Percentiles rank a stretch among this genome's conserved stretches.
phyloP scores from a whole-genome alignment of 2,113 vertebrate species.

The Phaethornis superciliosus region DNA sequence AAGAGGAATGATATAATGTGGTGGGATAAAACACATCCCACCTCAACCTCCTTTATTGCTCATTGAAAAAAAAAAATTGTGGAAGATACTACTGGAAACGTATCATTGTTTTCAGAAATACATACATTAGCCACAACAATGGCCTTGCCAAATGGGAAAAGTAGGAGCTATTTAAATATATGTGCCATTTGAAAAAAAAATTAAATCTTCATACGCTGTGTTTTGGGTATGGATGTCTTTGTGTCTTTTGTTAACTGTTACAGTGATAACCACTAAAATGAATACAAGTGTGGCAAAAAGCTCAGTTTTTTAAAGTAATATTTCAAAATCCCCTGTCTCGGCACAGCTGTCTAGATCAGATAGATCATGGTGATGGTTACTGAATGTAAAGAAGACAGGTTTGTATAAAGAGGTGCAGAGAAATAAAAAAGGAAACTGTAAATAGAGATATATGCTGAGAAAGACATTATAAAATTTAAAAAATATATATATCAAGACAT shows the following conservation, averaged over 20 bases:
- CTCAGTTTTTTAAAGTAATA: slow-evolving; percentile 40
- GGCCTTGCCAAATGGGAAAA: slow-evolving; percentile 81
- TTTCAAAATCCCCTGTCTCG: slow-evolving; percentile 31
- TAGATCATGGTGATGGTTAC: slow-evolving; percentile 19
- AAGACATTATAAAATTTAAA: background rate
- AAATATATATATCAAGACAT: background rate
- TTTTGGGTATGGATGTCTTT: slow-evolving; percentile 66
- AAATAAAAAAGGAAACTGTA: slow-evolving; percentile 5
- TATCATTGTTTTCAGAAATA: slow-evolving; percentile 85
- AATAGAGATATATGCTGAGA: slow-evolving; percentile 8
- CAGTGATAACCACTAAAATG: slow-evolving; percentile 67
- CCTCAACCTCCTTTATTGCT: slow-evolving; percentile 87
- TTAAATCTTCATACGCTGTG: slow-evolving; percentile 63
- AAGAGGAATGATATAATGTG: slow-evolving; percentile 87
- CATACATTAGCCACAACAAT: slow-evolving; percentile 85
- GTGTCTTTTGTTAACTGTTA: slow-evolving; percentile 71
- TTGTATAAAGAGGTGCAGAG: background rate
- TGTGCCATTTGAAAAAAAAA: slow-evolving; percentile 54
- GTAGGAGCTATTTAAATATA: slow-evolving; percentile 76
- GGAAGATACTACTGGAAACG: slow-evolving; percentile 83
- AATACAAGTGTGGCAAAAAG: slow-evolving; percentile 57
- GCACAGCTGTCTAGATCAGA: slow-evolving; percentile 58
- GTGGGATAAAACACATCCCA: slow-evolving; percentile 87
- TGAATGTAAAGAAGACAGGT: slow-evolving; percentile 24
- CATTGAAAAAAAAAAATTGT: slow-evolving; percentile 79